phyloP scores from a whole-genome alignment of 2,888 invertebrate genomes.

The Bombylius major region DNA sequence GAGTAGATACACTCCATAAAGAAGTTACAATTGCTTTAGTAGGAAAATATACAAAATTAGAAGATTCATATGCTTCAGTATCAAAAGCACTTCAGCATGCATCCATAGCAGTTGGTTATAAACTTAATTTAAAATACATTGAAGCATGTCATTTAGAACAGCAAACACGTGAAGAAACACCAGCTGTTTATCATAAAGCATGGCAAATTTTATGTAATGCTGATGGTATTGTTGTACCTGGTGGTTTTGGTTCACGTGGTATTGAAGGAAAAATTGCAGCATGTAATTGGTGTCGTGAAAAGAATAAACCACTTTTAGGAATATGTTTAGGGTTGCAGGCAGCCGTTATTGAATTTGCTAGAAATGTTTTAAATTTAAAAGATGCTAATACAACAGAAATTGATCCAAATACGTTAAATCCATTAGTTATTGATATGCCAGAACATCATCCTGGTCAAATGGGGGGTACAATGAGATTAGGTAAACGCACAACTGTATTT shows the following conservation, averaged over 20 bases:
- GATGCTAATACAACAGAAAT: conserved; percentile 84
- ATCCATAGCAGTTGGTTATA: conserved; percentile 69
- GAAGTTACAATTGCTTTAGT: conserved; percentile 84
- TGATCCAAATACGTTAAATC: conserved; percentile 54
- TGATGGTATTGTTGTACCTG: conserved; percentile 89
- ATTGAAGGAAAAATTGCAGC: conserved; percentile 94
- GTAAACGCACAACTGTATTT: conserved; percentile 81
- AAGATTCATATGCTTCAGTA: conserved; percentile 95
- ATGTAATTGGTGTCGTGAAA: conserved; percentile 83
- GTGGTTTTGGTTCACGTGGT: conserved; percentile 93
- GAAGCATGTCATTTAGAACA: conserved; percentile 82
- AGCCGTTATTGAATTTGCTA: conserved; percentile 88
- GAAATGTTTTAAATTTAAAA: conserved; percentile 63
- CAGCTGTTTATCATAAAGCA: conserved; percentile 79
- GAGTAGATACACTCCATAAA: conserved; percentile 70
- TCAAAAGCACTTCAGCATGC: conserved; percentile 92
- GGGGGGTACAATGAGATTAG: conserved; percentile 97
- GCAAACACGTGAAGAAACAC: conserved; percentile 55
- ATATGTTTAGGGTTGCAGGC: conserved; percentile 97
- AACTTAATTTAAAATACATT: conserved; percentile 77
- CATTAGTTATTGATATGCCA: conserved; percentile 95
- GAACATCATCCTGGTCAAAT: conserved; percentile 87
- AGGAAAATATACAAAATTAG: conserved; percentile 91
- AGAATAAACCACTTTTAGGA: conserved; percentile 82
- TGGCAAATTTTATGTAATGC: conserved; percentile 84